Evolutionary conservation across 2,888 invertebrate species (phyloP).

Genomic region (Xanthorhoe designata): DNA sequence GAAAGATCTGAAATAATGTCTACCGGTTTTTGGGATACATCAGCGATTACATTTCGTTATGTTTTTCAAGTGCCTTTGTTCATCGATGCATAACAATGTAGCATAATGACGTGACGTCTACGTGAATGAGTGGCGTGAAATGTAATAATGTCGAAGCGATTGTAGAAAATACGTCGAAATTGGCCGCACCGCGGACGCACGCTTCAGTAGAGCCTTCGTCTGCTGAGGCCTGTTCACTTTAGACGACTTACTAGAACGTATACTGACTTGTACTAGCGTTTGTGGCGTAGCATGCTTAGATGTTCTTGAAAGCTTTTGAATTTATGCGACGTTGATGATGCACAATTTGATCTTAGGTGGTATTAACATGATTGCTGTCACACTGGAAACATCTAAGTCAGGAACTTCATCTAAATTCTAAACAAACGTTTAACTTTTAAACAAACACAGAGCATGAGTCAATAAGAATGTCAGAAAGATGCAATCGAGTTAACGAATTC

Average conservation of each 20-base stretch:
- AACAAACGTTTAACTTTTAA: too few species aligned
- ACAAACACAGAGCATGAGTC: too few species aligned
- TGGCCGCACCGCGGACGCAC: slow-evolving; percentile 9
- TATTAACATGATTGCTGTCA: too few species aligned
- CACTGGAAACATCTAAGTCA: too few species aligned
- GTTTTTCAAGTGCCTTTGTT: background rate
- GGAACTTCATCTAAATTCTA: too few species aligned
- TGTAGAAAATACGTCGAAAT: slow-evolving; percentile 21
- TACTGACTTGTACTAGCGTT: too few species aligned
- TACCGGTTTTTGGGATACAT: too few species aligned
- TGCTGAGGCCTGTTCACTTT: background rate
- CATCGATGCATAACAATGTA: background rate
- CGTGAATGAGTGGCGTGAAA: slow-evolving; percentile 19
- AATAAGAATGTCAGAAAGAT: too few species aligned
- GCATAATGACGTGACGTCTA: slow-evolving; percentile 14
- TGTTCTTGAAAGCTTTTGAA: too few species aligned
- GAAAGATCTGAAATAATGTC: too few species aligned
- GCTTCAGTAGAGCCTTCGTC: slow-evolving; percentile 29
- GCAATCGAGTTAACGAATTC: too few species aligned
- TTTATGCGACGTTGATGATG: background rate
- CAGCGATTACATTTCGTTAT: background rate
- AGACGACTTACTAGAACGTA: background rate
- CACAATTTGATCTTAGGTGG: too few species aligned
- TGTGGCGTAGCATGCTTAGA: background rate
- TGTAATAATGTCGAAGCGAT: slow-evolving; percentile 26